Evolutionary conservation across 1,140 invertebrate species (phyloP), one percentile per base, ranked within the genome.

Genomic region (Teleogryllus occipitalis): DNA sequence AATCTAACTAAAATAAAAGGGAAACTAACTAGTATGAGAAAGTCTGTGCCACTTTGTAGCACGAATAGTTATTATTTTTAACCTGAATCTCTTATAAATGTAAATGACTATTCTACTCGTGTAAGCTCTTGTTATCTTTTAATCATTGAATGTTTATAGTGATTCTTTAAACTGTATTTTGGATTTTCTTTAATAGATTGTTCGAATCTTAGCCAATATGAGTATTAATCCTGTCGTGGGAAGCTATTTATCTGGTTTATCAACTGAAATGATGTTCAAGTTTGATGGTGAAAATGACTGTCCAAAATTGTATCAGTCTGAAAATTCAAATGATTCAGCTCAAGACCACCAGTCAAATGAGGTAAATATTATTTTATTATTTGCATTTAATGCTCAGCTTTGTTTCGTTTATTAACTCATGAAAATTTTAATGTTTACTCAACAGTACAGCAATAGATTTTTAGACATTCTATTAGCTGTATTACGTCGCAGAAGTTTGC

Each of bases 191-290:
- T 79, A 77, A 21, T 80, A 92, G 87, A 86, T 92, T 73, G 89
- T 94, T 15, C 86, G 93, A 39, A 90, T 94, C 7, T 86, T 94
- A 75, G 93, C 92, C 48, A 94, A 94, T 84, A 90, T 93, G 85
- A 90, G 91, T 65, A 91, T 94, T 72, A 92, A 92, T 85, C 87
- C 91, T 21, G 88, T 89, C 18, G 91, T 93, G 75, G 93, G 93
- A 12, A 88, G 87, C 77, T 86, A 86, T 47, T 84, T 93, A 18
- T 85, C 90, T 22, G 85, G 87, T 46, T 79, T 80, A 0, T 82
- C 49, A 8, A 6, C 78, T 74, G 65, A 65, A 10, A 65, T 65
- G 54, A 65, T 65, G 18, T 65, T 39, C 27, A 77, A 46, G 47
- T 39, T 75, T 65, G 18, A 65, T 14, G 54, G 18, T 65, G 77